Evolutionary conservation across 2,113 vertebrate genomes (phyloP), one percentile per base, ranked within the genome.

Genomic region (Panthera uncia): DNA sequence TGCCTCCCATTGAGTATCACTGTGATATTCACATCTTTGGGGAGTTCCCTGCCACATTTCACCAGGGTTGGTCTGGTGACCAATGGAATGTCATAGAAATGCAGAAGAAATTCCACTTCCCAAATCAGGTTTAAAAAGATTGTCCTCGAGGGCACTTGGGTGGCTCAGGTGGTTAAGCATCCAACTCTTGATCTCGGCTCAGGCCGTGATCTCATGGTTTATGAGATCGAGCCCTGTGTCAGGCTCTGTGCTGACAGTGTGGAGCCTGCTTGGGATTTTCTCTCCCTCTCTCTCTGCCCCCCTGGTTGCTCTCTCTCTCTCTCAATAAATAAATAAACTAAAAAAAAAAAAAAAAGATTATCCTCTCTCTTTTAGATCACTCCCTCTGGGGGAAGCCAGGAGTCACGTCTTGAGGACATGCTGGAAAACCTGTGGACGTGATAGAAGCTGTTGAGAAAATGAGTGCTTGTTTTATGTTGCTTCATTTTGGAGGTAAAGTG

Each of bases 1-100:
- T 11, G 5, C 12, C 3, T 38, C 9, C 1, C 6, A 27, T 0
- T 5, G 55, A 41, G 25, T 27, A 9, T 9, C 6, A 45, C 3
- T 8, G 7, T 52, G 29, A 5, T 3, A 38, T 29, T 63, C 15
- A n/a, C 38, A 76, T 48, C 50, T 27, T 50, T 71, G 41, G 31
- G 15, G 38, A 27, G 12, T 19, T 84, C 19, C 66, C 31, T 41
- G 15, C 9, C 14, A 63, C 11, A 41, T 33, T n/a, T 48, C 50
- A 48, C 18, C 57, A 41, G 41, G 3, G 5, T 25, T 93, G 69
- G 5, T 29, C 33, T 88, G 12, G 15, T 80, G 2, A 91, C 19
- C 57, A 55, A 21, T 0, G 38, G 16, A 85, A 81, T 50, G 33
- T 23, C 21, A 15, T 5, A 29, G 38, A 89, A 85, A 16, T 31